Base-by-base conservation (phyloP, 2,888 invertebrate genomes). In the Rhopalosiphum nymphaeae region DNA sequence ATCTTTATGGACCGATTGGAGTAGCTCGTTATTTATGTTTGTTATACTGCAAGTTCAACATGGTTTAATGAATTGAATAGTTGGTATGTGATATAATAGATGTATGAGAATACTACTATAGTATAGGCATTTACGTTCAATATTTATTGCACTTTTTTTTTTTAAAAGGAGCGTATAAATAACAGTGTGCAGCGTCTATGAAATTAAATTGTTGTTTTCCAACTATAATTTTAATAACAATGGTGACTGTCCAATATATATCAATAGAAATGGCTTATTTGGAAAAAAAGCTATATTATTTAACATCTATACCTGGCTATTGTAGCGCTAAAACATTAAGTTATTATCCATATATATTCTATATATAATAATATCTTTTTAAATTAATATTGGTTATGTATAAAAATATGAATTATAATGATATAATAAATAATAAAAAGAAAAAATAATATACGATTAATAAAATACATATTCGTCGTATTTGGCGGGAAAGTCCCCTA, bases 1-100 rank as follows among this genome's bases (percentile, higher is more conserved):
- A 93, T 93, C 67, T 84, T 78, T 89, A 93, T 56, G 93, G 93
- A 88, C 89, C 78, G 93, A 93, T 84, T 46, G 87, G 87, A 92
- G 49, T 53, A 56, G 89, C 78, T 89, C 93, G 89, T 93, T 93
- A 93, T 93, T 93, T 89, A 93, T 87, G 46, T 86, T 57, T 89
- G 56, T 56, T 36, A 56, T 49, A 90, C n/a, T 36, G 61, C 78
- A 89, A 84, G 89, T 89, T 93, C 78, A 93, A 93, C 89, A 29
- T 89, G 56, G 56, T 44, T 29, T 42, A 84, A 93, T 46, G 89
- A 84, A 88, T 89, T 25, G 61, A 57, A 42, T 49, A 25, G 87
- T 61, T 46, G 44, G 3, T 44, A 25, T 56, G 85, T 53, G 29
- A 56, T 13, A 91, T 5, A 21, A 46, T 11, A 56, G 42, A n/a